Conservation (phyloP, 2,888 invertebrate genomes). For the Eilema sororculum region DNA sequence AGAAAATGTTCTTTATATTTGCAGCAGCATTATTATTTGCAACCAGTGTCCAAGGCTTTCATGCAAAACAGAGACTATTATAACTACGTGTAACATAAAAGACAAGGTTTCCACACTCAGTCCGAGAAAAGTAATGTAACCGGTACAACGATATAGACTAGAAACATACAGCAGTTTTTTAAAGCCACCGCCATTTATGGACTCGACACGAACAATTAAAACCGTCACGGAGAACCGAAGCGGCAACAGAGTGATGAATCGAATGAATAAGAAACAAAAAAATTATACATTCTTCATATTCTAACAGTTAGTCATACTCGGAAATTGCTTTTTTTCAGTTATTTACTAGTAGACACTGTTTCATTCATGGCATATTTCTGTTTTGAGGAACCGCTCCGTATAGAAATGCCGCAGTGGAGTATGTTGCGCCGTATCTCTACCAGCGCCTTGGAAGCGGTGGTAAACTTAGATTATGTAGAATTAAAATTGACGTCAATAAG, state of each 20-base stretch:
- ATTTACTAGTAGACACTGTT: background rate
- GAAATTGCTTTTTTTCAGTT: background rate
- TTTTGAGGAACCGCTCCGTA: too few relatives aligned
- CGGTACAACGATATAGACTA: background rate
- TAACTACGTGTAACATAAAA: background rate
- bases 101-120: conserved; percentile 7
- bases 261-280: conserved; percentile 14
- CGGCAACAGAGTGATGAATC: conserved; percentile 7
- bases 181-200: conserved; percentile 12
- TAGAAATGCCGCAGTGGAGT: too few relatives aligned
- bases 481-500: too few relatives aligned
- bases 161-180: conserved; percentile 15
- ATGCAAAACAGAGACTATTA: background rate
- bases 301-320: background rate
- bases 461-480: too few relatives aligned
- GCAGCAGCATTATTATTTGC: background rate
- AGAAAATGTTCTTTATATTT: too few relatives aligned
- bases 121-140: conserved; percentile 1
- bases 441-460: too few relatives aligned
- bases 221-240: conserved; percentile 14
- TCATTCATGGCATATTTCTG: background rate
- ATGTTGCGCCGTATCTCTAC: too few relatives aligned
- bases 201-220: conserved; percentile 19
- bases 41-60: background rate
- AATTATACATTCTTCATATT: background rate